Evolutionary conservation across 1,140 invertebrate species (phyloP).

Genomic region (Atta cephalotes): DNA sequence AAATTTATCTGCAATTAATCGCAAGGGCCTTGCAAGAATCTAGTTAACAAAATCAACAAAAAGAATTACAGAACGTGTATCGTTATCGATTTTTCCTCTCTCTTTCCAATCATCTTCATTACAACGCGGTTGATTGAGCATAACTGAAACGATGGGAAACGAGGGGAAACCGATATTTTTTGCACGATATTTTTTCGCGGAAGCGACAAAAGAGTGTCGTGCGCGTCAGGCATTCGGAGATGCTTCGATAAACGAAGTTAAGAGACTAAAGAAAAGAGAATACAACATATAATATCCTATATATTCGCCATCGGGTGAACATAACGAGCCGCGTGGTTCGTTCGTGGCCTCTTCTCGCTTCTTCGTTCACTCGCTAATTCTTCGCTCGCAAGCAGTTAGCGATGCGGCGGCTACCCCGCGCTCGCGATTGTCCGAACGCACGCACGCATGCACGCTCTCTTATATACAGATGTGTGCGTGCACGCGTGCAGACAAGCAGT

Average conservation of each 20-base stretch:
- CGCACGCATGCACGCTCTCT: not conserved
- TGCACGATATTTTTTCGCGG: not conserved
- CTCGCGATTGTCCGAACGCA: conserved; percentile 32
- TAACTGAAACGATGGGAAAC: not conserved
- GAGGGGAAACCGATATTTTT: not conserved
- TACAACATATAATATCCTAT: not conserved
- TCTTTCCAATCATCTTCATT: conserved; percentile 12
- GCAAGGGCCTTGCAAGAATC: not conserved
- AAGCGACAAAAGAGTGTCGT: conserved; percentile 19
- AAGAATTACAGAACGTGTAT: not conserved
- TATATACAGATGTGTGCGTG: not conserved
- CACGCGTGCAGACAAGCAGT: conserved; percentile 34
- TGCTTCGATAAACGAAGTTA: conserved; percentile 49
- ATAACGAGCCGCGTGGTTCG: conserved; percentile 34
- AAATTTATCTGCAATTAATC: conserved; percentile 20
- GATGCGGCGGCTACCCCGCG: conserved; percentile 55
- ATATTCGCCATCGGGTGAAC: conserved; percentile 26
- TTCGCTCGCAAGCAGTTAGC: conserved; percentile 67
- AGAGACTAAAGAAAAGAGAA: not conserved
- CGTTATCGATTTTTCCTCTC: not conserved
- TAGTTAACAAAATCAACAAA: not conserved
- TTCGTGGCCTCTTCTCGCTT: conserved; percentile 53
- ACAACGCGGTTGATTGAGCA: not conserved
- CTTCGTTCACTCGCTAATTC: conserved; percentile 70
- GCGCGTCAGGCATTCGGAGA: conserved; percentile 8